Percentiles rank a stretch among this genome's conserved stretches.
These are phyloP conservation scores for Imbricaverruca yamaguchii DNA, from an alignment of 2,888 invertebrate genomes.

Conservation along the genomic window DNA sequence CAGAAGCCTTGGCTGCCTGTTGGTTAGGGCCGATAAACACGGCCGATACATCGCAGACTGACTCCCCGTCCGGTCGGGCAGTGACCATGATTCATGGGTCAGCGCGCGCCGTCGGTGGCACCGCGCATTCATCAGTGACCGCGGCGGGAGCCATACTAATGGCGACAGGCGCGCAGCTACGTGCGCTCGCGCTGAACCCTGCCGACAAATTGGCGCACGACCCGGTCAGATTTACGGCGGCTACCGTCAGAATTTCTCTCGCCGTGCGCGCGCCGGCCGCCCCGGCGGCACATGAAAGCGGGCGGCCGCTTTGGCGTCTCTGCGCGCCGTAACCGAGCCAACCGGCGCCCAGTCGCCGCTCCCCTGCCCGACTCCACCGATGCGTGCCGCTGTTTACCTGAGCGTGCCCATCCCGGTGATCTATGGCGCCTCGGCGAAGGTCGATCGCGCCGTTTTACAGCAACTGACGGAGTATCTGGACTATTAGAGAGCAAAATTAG, in stretches of 20 bases:
- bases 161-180: too few relatives aligned
- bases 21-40: too few relatives aligned
- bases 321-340: too few relatives aligned
- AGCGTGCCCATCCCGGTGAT: not conserved
- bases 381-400: not conserved
- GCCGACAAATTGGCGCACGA: too few relatives aligned
- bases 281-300: not conserved
- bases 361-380: not conserved
- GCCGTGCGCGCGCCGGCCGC: not conserved
- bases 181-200: too few relatives aligned
- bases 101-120: too few relatives aligned
- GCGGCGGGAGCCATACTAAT: too few relatives aligned
- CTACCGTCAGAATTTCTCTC: not conserved
- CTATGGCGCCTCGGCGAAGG: not conserved
- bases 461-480: not conserved
- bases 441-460: not conserved
- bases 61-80: too few relatives aligned
- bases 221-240: not conserved
- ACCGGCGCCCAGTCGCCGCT: not conserved
- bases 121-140: too few relatives aligned
- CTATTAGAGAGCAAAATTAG: not conserved
- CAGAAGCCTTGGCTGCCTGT: too few relatives aligned
- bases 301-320: not conserved
- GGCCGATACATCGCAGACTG: too few relatives aligned
- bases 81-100: too few relatives aligned